These are phyloP conservation scores for Alligator sinensis DNA, from an alignment of 2,113 vertebrate species.

Conservation along the genomic window DNA sequence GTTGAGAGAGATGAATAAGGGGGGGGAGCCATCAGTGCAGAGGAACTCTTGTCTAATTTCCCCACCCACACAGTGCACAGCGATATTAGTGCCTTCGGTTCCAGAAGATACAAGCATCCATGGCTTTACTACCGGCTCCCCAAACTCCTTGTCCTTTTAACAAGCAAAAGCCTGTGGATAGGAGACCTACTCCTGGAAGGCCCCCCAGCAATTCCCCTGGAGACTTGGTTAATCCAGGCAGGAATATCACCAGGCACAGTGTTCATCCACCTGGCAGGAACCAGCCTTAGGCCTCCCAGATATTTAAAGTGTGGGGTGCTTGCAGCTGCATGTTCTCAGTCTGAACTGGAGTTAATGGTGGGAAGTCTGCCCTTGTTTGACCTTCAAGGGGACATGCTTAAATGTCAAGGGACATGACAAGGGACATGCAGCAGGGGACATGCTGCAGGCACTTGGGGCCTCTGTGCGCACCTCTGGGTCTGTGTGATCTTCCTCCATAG, in stretches of 20 bases:
- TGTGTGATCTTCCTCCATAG: neutral
- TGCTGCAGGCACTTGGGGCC: neutral
- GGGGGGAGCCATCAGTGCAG: neutral
- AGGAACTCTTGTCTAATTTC: conserved; percentile 74
- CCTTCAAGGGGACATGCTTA: neutral
- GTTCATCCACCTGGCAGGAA: neutral
- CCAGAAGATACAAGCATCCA: conserved; percentile 61
- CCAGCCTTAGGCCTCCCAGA: neutral
- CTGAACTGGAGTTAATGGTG: neutral
- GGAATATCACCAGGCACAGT: neutral
- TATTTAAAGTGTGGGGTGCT: neutral
- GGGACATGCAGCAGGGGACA: neutral
- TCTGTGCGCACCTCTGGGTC: neutral
- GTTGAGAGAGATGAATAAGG: conserved; percentile 66
- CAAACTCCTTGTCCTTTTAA: conserved; percentile 56
- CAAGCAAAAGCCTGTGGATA: conserved; percentile 52
- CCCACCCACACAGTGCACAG: conserved; percentile 67
- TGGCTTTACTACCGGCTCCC: conserved; percentile 59
- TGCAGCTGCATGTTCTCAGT: neutral
- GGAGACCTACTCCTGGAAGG: conserved; percentile 41
- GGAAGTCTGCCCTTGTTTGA: neutral
- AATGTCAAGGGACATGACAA: neutral
- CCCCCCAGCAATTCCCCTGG: neutral
- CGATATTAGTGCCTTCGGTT: conserved; percentile 66
- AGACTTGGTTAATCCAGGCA: neutral